These are phyloP conservation scores for Nyctereutes procyonoides DNA, from an alignment of 2,113 vertebrate genomes.

Conservation along the genomic window DNA sequence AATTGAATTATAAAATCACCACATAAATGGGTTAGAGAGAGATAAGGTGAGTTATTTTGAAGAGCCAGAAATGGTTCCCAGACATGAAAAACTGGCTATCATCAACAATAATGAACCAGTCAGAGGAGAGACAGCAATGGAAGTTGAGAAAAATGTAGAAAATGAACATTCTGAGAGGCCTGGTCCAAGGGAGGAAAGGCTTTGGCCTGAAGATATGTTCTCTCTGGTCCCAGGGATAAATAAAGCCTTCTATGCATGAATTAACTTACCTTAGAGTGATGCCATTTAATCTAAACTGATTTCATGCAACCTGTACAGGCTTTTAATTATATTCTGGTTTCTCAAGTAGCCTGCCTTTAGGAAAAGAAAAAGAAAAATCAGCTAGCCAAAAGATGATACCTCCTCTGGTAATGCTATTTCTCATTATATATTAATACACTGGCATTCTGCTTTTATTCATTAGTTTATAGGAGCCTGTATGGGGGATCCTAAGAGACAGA, in stretches of 20 bases:
- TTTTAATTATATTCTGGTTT: conserved; percentile 43
- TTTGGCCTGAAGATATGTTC: neutral
- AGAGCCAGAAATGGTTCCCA: neutral
- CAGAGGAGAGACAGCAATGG: neutral
- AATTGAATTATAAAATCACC: conserved; percentile 32
- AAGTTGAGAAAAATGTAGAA: neutral
- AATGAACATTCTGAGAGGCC: neutral
- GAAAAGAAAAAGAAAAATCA: neutral
- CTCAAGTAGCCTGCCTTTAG: neutral
- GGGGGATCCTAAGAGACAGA: neutral
- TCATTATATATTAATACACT: neutral
- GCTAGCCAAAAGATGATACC: neutral
- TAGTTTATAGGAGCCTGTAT: neutral
- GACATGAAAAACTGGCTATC: neutral
- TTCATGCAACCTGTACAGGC: neutral
- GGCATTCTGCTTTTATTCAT: neutral
- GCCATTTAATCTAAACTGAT: neutral
- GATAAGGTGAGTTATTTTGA: conserved; percentile 27
- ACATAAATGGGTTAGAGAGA: neutral
- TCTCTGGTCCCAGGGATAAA: neutral
- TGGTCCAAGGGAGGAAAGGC: neutral
- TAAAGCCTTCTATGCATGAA: neutral
- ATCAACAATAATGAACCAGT: neutral
- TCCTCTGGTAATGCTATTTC: neutral
- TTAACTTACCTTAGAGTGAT: neutral